Conservation (phyloP, 2,113 vertebrate genomes). For the Erpornis zantholeuca region DNA sequence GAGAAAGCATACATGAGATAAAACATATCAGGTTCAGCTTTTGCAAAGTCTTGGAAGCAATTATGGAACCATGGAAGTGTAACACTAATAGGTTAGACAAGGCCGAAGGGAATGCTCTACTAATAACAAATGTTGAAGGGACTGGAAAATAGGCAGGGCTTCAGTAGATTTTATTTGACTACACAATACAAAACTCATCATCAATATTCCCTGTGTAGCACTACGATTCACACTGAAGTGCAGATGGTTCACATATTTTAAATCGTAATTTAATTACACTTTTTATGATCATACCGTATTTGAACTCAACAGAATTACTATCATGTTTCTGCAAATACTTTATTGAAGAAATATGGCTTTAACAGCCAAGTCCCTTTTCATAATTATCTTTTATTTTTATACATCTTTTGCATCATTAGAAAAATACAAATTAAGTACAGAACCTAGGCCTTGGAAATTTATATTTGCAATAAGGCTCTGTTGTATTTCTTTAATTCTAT, state of each 20-base stretch:
- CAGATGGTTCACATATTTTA: constrained; percentile 50
- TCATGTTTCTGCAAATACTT: background rate
- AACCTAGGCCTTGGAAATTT: background rate
- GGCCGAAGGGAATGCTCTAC: background rate
- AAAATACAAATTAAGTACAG: background rate
- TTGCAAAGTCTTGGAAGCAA: background rate
- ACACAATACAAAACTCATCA: background rate
- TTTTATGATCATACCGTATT: background rate
- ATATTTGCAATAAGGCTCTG: background rate
- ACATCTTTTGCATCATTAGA: background rate
- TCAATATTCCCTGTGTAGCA: background rate
- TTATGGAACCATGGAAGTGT: background rate
- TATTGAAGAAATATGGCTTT: background rate
- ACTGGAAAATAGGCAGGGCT: background rate
- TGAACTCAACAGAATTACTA: constrained; percentile 4
- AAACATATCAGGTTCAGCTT: background rate
- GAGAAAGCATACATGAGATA: background rate
- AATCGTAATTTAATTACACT: constrained; percentile 32
- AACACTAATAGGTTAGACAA: background rate
- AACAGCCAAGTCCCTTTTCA: background rate
- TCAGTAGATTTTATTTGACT: background rate
- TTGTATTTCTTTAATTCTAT: background rate
- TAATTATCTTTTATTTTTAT: background rate
- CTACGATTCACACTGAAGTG: background rate
- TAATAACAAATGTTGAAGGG: background rate